These are phyloP conservation scores for Geophilus truncorum DNA, from an alignment of 2,888 invertebrate genomes.

Conservation along the genomic window DNA sequence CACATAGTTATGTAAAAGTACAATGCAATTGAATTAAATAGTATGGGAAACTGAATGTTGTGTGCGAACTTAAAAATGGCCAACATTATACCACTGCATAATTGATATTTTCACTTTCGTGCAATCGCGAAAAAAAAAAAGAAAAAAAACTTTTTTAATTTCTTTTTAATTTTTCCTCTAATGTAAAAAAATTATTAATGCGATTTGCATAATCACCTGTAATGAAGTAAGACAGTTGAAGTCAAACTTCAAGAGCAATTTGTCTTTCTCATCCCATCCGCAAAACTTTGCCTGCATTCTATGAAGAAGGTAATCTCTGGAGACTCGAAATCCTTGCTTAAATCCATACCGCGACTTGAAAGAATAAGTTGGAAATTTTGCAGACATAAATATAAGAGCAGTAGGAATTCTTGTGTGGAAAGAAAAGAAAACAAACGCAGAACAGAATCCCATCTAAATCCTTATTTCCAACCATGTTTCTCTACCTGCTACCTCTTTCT, in stretches of 20 bases:
- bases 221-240: not conserved
- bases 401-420: not conserved
- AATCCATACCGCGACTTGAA: not conserved
- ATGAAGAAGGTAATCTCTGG: not conserved
- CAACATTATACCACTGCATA: no score
- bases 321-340: not conserved
- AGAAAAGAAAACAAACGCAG: not conserved
- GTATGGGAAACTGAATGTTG: no score
- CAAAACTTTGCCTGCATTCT: not conserved
- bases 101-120: not conserved
- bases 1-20: no score
- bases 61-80: no score
- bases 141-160: no score
- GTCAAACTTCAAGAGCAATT: not conserved
- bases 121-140: not conserved
- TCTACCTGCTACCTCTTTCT: not conserved
- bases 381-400: constrained; percentile 1
- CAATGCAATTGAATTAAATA: no score
- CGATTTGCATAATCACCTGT: not conserved
- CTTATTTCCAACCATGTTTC: not conserved
- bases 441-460: not conserved
- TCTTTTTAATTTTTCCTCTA: no score
- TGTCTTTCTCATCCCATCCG: not conserved
- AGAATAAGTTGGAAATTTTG: not conserved
- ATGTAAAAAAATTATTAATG: not conserved